These are phyloP conservation scores for Cantharis flavilabris DNA, from an alignment of 2,888 invertebrate genomes.

Conservation along the genomic window DNA sequence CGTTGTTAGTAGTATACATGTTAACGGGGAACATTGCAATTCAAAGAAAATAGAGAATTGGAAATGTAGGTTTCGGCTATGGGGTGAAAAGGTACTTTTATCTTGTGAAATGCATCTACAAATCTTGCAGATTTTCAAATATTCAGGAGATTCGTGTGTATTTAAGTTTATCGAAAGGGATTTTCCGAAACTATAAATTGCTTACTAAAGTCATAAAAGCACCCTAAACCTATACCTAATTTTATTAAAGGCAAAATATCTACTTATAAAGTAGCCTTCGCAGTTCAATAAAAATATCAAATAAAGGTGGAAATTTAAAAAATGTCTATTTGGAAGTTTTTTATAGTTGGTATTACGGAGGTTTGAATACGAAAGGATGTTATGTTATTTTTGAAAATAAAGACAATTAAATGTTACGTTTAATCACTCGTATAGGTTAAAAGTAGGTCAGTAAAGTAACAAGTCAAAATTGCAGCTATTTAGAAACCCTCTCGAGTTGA, in stretches of 20 bases:
- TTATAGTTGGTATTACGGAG: not conserved
- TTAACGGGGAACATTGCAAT: not conserved
- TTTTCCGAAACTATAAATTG: not conserved
- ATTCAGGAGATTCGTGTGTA: not conserved
- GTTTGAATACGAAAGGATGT: not conserved
- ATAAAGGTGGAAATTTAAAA: not conserved
- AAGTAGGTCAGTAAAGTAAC: not conserved
- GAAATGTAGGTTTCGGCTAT: not conserved
- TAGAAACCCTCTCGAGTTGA: not conserved
- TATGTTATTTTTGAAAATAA: not conserved
- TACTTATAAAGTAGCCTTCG: not conserved
- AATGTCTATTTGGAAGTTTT: not conserved
- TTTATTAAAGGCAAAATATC: not conserved
- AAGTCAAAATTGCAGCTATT: not conserved
- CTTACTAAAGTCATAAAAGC: not conserved
- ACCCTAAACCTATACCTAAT: not conserved
- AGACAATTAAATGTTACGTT: not conserved
- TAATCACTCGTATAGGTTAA: not conserved
- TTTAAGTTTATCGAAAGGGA: not conserved
- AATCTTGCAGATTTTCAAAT: not conserved
- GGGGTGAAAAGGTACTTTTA: not conserved
- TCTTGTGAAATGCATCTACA: not conserved
- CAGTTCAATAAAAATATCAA: not conserved
- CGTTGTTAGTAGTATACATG: too few relatives aligned
- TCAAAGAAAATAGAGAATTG: not conserved